Base-by-base conservation (phyloP, 1,140 invertebrate species). In the Micrasema minimum region DNA sequence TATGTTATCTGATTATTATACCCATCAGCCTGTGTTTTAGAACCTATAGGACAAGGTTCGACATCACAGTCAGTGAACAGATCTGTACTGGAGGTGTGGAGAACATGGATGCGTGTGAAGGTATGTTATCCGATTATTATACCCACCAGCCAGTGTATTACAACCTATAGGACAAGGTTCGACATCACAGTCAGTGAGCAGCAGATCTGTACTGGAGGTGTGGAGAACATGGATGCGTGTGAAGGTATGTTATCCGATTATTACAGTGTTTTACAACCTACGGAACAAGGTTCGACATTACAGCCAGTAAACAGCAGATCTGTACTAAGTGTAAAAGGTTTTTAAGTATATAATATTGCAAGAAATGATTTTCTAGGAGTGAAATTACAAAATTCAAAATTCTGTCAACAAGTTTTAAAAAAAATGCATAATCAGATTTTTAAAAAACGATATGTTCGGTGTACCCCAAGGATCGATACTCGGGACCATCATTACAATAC, bases 201-300 rank as follows among this genome's bases (percentile, higher is more conserved):
- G 12, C 86, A 88, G 66, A 76, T 88, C 61, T 87, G 85, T 71
- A 82, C 85, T 2, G 83, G 86, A 51, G 85, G 85, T 2, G 72
- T 80, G 31, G 77, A 79, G n/a, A 79, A 80, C 73, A 78, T 79
- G 14, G 81, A 82, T 66, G 78, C 80, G 18, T 84, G 80, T 61
- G 78, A 80, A 57, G 83, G 83, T 72, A 77, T 57, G 22, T 46
- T 31, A 23, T 26, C 14, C 7, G 26, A 31, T n/a, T n/a, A n/a
- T n/a, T n/a, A n/a, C 76, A 71, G 22, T 86, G 85, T 7, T 76
- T 74, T 14, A 76, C 77, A 35, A 80, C 80, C 37, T 87, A 85
- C 57, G 79, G 79, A 48, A 76, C 74, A 1, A 79, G 80, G n/a
- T 75, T 69, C 38, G 53, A 75, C 43, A 81, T 82, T 11, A 71